Conservation (phyloP, 2,113 vertebrate genomes). For the Orientallactaga bullata region DNA sequence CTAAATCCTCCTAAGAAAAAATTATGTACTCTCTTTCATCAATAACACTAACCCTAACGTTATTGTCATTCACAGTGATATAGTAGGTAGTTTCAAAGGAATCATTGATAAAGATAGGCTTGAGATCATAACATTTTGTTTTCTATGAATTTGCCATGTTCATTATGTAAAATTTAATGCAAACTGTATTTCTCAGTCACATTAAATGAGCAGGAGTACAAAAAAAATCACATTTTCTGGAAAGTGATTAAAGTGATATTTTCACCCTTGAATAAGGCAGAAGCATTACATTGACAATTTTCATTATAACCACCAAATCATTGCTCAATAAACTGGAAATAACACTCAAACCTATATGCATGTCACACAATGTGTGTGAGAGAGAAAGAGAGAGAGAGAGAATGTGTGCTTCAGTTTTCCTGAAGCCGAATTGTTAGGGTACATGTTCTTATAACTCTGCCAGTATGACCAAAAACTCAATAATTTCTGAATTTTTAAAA, state of each 20-base stretch:
- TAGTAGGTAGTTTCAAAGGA: constrained; percentile 84
- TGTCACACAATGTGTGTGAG: constrained; percentile 6
- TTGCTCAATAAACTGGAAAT: constrained; percentile 83
- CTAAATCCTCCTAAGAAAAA: constrained; percentile 69
- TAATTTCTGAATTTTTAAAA: neutral
- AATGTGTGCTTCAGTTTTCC: constrained; percentile 32
- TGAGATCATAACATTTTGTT: constrained; percentile 84
- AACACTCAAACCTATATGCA: constrained; percentile 81
- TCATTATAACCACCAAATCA: constrained; percentile 84
- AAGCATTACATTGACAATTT: constrained; percentile 84
- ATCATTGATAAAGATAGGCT: constrained; percentile 83
- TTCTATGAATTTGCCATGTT: constrained; percentile 83
- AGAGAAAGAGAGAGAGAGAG: no score
- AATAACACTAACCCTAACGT: constrained; percentile 83
- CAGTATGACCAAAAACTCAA: neutral
- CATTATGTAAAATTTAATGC: constrained; percentile 86
- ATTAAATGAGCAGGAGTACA: constrained; percentile 83
- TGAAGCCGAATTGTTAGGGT: constrained; percentile 4
- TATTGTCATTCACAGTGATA: constrained; percentile 83
- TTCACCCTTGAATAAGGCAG: constrained; percentile 85
- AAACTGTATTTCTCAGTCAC: constrained; percentile 85
- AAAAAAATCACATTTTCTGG: constrained; percentile 83
- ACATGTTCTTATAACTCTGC: neutral
- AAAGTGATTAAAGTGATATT: constrained; percentile 87
- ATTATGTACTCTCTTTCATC: constrained; percentile 78